Conservation (phyloP, 2,113 vertebrate species). For the Lucifuga dentata region DNA sequence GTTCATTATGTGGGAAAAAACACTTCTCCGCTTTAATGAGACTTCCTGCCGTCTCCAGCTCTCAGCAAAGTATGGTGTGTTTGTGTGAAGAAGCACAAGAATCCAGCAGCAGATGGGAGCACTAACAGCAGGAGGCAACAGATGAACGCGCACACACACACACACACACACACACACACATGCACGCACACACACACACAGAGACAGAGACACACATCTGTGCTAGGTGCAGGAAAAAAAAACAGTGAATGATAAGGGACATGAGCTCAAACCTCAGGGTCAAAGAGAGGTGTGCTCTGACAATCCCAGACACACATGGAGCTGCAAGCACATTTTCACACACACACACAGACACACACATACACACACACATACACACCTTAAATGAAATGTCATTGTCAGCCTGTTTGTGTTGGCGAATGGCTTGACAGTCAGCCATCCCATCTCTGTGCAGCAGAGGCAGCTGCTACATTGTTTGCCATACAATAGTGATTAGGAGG, state of each 20-base stretch:
- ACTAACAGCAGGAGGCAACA: constrained; percentile 23
- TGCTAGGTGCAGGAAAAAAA: constrained; percentile 13
- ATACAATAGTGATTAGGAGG: constrained; percentile 72
- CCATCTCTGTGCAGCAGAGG: constrained; percentile 49
- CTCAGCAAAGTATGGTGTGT: constrained; percentile 6
- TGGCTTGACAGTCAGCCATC: constrained; percentile 56
- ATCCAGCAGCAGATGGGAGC: constrained; percentile 22
- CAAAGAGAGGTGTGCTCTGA: constrained; percentile 18
- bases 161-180: background rate
- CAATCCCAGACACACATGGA: constrained; percentile 23
- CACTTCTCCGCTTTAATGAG: constrained; percentile 48
- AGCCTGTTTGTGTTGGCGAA: constrained; percentile 33
- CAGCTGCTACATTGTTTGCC: constrained; percentile 68
- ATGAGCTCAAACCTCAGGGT: constrained; percentile 33
- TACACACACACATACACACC: constrained; percentile 25
- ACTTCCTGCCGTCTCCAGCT: constrained; percentile 29
- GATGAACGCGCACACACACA: constrained; percentile 15
- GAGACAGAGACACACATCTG: constrained; percentile 1
- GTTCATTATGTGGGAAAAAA: constrained; percentile 44
- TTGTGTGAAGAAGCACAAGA: background rate
- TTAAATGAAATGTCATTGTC: constrained; percentile 63
- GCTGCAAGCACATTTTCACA: no score
- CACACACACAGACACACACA: constrained; percentile 7
- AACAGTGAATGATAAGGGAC: constrained; percentile 30
- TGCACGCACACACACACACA: background rate